phyloP scores from a whole-genome alignment of 2,888 invertebrate genomes.

The Standfussiana lucernea region DNA sequence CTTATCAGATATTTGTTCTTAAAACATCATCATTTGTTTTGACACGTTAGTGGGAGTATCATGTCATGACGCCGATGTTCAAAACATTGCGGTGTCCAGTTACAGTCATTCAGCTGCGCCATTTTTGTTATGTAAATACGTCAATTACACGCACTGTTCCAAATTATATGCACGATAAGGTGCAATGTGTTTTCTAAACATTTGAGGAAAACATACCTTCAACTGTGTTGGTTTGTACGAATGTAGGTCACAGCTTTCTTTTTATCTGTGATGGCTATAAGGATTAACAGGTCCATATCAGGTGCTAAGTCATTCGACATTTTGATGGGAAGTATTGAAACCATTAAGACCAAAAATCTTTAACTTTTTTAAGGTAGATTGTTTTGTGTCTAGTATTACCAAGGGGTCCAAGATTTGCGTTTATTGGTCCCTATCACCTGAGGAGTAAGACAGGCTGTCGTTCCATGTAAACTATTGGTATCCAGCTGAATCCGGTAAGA shows the following conservation, averaged over 20 bases:
- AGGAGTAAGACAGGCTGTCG: background rate
- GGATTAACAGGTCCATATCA: background rate
- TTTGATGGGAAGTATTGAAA: background rate
- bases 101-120: slow-evolving; percentile 37
- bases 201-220: background rate
- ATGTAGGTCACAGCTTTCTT: background rate
- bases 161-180: slow-evolving; percentile 16
- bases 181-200: slow-evolving; percentile 20
- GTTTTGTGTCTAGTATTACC: background rate
- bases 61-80: slow-evolving; percentile 33
- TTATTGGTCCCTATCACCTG: too few relatives aligned
- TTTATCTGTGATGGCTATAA: background rate
- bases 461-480: background rate
- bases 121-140: slow-evolving; percentile 44
- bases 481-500: background rate
- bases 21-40: slow-evolving; percentile 29
- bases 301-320: background rate
- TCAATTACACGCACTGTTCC: slow-evolving; percentile 13
- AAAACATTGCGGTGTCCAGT: slow-evolving; percentile 36
- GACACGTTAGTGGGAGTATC: slow-evolving; percentile 36
- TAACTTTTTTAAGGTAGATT: background rate
- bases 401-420: too few relatives aligned
- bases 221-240: background rate
- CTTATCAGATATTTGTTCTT: slow-evolving; percentile 7
- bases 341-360: background rate